Conservation (phyloP, 2,113 vertebrate genomes). For the Pluvianellus socialis region DNA sequence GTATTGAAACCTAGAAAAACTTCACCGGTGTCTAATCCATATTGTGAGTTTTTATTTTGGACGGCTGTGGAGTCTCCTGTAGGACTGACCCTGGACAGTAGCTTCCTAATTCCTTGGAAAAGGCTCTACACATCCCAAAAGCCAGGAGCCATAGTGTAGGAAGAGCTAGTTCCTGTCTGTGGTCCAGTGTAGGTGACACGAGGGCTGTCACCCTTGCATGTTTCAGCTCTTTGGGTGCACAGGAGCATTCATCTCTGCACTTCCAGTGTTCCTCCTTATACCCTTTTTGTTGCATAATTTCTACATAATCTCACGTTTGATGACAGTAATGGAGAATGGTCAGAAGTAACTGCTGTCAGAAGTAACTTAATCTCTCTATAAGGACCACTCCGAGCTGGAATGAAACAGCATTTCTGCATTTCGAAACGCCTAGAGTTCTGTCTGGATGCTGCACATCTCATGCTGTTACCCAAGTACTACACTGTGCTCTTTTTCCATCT, state of each 20-base stretch:
- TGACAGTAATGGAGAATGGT: neutral
- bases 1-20: neutral
- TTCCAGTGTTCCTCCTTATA: neutral
- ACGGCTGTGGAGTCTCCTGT: neutral
- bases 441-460: neutral
- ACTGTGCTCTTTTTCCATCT: neutral
- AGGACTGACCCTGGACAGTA: neutral
- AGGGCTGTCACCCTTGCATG: neutral
- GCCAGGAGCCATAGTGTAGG: neutral
- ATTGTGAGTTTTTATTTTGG: neutral
- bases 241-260: neutral
- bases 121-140: neutral
- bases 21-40: neutral
- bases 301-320: neutral
- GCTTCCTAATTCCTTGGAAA: neutral
- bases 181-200: fast-evolving
- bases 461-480: neutral
- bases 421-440: neutral
- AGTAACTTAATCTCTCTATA: neutral
- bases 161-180: neutral
- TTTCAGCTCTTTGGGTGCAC: neutral
- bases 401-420: neutral
- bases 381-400: neutral
- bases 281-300: neutral
- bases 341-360: neutral